Percentiles rank a stretch among this genome's conserved stretches.
Evolutionary conservation across 2,797 vertebrate genomes (phyloP).

Genomic region (Pseudochromis fuscus): DNA sequence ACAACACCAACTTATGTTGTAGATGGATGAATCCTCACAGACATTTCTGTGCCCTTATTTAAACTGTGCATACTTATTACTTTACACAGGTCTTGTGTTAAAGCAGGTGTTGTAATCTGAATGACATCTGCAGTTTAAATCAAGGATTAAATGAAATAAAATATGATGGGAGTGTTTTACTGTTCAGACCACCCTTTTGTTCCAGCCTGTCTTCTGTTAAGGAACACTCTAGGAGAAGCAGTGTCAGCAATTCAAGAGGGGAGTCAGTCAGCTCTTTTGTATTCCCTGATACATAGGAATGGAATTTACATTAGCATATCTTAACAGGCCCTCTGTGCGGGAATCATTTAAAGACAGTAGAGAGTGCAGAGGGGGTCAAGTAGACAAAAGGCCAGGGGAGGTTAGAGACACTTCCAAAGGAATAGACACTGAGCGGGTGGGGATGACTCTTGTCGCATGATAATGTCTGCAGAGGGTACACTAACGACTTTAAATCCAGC

Average conservation of each 20-base stretch:
- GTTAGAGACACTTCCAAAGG: constrained; percentile 37
- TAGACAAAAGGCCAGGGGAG: constrained; percentile 26
- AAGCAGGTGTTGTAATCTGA: neutral
- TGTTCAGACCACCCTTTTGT: neutral
- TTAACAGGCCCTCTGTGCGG: constrained; percentile 1
- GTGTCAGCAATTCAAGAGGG: neutral
- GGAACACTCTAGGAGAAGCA: neutral
- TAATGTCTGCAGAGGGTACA: constrained; percentile 31
- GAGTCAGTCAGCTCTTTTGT: constrained; percentile 3
- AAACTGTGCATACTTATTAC: neutral
- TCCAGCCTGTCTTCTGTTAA: neutral
- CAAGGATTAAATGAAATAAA: neutral
- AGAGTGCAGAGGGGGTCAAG: neutral
- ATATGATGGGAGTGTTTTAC: neutral
- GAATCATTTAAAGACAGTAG: neutral
- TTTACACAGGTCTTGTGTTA: no score
- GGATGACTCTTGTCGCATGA: constrained; percentile 12
- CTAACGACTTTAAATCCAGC: neutral
- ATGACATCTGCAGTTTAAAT: neutral
- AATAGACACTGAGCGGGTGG: neutral
- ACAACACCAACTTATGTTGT: no score
- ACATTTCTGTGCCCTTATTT: neutral
- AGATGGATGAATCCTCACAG: no score
- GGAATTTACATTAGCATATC: constrained; percentile 42
- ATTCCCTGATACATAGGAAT: neutral